A percentile compares a stretch with the other conserved stretches of the same genome.
Evolutionary conservation across 2,888 invertebrate genomes (phyloP).

Genomic region (Caenorhabditis imperialis): DNA sequence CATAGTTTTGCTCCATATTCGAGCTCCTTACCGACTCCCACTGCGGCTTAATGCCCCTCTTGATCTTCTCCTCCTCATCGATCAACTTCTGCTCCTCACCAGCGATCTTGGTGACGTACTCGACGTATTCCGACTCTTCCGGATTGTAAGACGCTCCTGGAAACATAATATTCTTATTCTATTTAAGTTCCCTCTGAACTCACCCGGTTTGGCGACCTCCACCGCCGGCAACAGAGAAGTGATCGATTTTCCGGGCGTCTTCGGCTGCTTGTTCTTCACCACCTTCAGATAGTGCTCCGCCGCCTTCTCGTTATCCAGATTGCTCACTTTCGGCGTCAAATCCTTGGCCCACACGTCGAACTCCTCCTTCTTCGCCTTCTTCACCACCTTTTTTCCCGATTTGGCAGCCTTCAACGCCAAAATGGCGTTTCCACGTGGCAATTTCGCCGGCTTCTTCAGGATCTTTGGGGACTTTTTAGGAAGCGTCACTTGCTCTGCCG

Average conservation of each 20-base stretch:
- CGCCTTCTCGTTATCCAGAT: conserved; percentile 29
- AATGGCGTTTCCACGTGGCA: conserved; percentile 52
- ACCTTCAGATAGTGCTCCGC: conserved; percentile 54
- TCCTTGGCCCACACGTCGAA: conserved; percentile 60
- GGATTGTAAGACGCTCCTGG: conserved; percentile 66
- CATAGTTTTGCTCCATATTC: not conserved
- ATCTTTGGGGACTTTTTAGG: conserved; percentile 16
- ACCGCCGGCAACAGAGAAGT: conserved; percentile 60
- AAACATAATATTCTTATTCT: not conserved
- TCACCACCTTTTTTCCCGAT: not conserved
- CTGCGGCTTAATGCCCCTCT: conserved; percentile 51
- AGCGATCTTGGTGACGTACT: conserved; percentile 52
- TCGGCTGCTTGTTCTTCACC: conserved; percentile 56
- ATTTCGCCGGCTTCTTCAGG: conserved; percentile 41
- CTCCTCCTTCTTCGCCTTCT: conserved; percentile 16
- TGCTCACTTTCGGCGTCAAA: conserved; percentile 43
- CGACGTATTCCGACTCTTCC: conserved; percentile 52
- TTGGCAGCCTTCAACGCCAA: conserved; percentile 7
- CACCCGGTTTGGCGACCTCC: conserved; percentile 7
- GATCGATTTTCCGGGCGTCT: conserved; percentile 38
- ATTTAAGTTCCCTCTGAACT: not conserved
- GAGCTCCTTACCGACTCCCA: conserved; percentile 44
- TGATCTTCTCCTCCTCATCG: conserved; percentile 30
- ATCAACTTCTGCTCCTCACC: conserved; percentile 53
- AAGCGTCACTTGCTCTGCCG: conserved; percentile 1